Percentiles rank a stretch among this genome's conserved stretches.
Evolutionary conservation across 2,888 invertebrate species (phyloP).

Genomic region (Rotaria macrura): DNA sequence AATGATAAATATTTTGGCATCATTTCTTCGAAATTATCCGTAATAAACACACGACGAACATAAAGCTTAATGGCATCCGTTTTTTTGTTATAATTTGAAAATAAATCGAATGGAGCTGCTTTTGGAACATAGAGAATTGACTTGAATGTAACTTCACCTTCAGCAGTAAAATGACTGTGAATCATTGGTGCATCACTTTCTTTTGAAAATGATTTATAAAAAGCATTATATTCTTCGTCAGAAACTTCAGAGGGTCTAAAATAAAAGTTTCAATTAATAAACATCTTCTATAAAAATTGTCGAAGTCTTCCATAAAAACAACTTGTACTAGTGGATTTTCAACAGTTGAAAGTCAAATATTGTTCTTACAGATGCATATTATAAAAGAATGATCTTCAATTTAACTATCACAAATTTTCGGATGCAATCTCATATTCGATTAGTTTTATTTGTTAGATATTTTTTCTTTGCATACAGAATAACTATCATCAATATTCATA

Average conservation of each 20-base stretch:
- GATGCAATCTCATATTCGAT: too few species aligned
- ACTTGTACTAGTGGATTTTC: too few species aligned
- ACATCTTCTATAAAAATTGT: too few species aligned
- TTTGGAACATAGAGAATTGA: conserved; percentile 84
- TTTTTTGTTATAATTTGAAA: conserved; percentile 29
- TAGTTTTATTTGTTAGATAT: too few species aligned
- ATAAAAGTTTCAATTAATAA: not conserved
- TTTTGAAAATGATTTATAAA: conserved; percentile 87
- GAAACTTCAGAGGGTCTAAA: conserved; percentile 62
- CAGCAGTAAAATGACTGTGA: conserved; percentile 87
- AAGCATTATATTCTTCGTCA: conserved; percentile 80
- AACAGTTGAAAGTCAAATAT: too few species aligned
- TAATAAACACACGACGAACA: conserved; percentile 94
- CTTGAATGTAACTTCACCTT: conserved; percentile 97
- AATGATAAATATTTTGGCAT: conserved; percentile 94
- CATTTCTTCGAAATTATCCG: conserved; percentile 97
- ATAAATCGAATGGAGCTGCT: conserved; percentile 67
- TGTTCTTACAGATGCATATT: too few species aligned
- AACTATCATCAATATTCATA: too few species aligned
- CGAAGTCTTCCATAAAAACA: too few species aligned
- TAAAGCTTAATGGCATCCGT: conserved; percentile 58
- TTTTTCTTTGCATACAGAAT: too few species aligned
- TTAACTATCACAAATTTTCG: too few species aligned
- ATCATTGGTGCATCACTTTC: conserved; percentile 71
- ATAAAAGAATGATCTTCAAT: too few species aligned